Conservation (phyloP, 2,797 vertebrate genomes). For the Xerus rutilus region DNA sequence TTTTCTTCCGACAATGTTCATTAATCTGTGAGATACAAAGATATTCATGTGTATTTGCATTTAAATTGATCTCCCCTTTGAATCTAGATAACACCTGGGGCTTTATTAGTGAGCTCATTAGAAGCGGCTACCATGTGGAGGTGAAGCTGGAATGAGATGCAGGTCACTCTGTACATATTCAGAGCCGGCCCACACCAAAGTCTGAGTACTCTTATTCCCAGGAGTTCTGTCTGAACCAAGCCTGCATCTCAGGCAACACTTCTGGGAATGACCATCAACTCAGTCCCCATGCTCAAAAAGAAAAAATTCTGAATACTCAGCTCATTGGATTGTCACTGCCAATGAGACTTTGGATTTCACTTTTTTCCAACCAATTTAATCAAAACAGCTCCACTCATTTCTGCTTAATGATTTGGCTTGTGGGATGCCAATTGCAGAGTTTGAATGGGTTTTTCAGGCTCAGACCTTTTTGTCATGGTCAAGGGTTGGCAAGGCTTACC, state of each 20-base stretch:
- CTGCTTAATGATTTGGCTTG: not conserved
- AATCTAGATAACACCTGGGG: not conserved
- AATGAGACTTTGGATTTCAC: not conserved
- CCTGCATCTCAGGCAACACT: not conserved
- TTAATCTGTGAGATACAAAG: not conserved
- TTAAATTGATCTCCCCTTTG: slow-evolving; percentile 54
- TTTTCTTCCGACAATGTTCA: not conserved
- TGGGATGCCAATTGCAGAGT: not conserved
- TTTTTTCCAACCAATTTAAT: slow-evolving; percentile 17
- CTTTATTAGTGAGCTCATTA: not conserved
- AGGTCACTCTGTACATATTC: not conserved
- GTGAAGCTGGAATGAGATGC: not conserved
- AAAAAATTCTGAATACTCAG: not conserved
- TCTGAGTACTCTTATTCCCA: not conserved
- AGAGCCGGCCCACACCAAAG: not conserved
- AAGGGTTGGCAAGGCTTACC: not conserved
- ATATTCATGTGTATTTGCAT: slow-evolving; percentile 40
- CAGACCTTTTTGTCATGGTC: not conserved
- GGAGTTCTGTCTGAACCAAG: not conserved
- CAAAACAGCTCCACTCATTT: not conserved
- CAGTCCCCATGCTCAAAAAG: not conserved
- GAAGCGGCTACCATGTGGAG: not conserved
- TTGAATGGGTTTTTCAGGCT: slow-evolving; percentile 14
- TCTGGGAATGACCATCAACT: no score
- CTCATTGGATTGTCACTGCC: not conserved